Evolutionary conservation across 2,888 invertebrate genomes (phyloP), one percentile per base, ranked within the genome.

Genomic region (Chymomyza caudatula): DNA sequence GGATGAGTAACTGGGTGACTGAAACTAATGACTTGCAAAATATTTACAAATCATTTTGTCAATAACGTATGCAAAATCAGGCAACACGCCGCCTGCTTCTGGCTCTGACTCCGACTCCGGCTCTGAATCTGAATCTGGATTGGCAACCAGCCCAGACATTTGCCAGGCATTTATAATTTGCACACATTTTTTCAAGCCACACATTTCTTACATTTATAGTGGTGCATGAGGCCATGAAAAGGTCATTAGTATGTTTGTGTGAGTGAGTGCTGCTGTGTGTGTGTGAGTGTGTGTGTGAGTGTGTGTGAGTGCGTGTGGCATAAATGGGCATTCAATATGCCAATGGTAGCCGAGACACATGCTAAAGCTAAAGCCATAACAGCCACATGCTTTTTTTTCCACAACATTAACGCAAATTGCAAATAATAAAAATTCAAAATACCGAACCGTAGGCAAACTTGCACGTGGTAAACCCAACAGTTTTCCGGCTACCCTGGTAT

Each of bases 361-460:
- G 59, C 65, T 65, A 74, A 78, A 74, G 84, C 76, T 19, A 20
- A 25, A 85, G 77, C 85, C 77, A 85, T 83, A 85, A 81, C 78
- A 85, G 86, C 78, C 85, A 86, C 85, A 85, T 85, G 85, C 78
- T 78, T 82, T 85, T 37, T 37, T 87, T 85, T 86, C 86, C 87
- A 87, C 85, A 86, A 86, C 85, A 85, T 85, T 87, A 87, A 86
- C 87, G 85, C 85, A 87, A 87, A 87, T 86, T 85, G 87, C 86
- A 85, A 79, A 85, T 82, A 87, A 85, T 87, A 87, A 85, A 85
- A 85, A 86, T 87, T 86, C 85, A 87, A 85, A 87, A 85, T 86
- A 77, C 79, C 81, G 68, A 29, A 85, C 85, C 73, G 73, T 71
- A 85, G 71, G 69, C 69, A 74, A 74, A 73, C 69, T 71, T 73